A percentile compares a stretch with the other conserved stretches of the same genome.
Conservation (phyloP, 2,888 invertebrate species). For the Synergus gifuensis region DNA sequence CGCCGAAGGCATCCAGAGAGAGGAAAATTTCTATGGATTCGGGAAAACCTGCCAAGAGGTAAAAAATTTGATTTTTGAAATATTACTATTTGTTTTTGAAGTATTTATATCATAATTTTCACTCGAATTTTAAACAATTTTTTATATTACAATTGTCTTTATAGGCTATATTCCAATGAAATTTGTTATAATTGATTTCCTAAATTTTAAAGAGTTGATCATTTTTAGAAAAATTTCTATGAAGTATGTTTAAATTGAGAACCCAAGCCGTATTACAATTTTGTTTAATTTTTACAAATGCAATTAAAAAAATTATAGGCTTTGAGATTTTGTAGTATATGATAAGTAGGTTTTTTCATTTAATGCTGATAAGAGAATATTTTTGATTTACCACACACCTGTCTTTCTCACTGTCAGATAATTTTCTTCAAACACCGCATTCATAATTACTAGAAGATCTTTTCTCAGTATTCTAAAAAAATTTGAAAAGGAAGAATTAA, state of each 20-base stretch:
- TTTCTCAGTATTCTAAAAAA: not conserved
- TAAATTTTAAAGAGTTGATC: no score
- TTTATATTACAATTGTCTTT: no score
- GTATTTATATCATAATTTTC: not conserved
- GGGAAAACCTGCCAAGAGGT: slow-evolving; percentile 50
- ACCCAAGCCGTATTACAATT: no score
- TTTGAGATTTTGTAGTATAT: not conserved
- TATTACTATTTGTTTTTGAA: not conserved
- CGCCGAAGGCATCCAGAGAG: slow-evolving; percentile 47
- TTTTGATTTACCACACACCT: not conserved
- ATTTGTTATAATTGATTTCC: no score
- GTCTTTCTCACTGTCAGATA: not conserved
- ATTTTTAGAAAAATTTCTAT: no score
- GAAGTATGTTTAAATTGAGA: no score
- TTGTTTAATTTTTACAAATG: no score
- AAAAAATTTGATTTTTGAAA: not conserved
- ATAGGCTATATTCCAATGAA: no score
- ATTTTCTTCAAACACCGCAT: not conserved
- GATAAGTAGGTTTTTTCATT: not conserved
- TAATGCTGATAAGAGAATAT: not conserved
- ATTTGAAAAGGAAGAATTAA: not conserved
- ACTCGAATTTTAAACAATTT: no score
- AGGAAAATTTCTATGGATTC: slow-evolving; percentile 43
- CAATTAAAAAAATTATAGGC: no score
- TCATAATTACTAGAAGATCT: not conserved